Base-by-base conservation (phyloP, 30 jellyfish, hydroid and myxozoan species). In the Chironex yamaguchii region DNA sequence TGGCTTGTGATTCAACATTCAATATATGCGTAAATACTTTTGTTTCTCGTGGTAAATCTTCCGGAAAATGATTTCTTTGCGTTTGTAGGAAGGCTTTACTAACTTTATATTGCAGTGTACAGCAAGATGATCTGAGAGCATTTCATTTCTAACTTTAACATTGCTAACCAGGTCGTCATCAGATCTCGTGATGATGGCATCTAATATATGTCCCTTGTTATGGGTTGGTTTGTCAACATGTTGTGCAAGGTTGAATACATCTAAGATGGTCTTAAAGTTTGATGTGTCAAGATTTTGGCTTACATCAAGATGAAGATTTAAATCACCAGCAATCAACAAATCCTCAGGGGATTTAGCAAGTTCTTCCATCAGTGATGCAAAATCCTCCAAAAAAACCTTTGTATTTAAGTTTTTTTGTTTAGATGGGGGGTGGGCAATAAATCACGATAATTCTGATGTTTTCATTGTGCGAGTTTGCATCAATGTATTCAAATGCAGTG, bases 371-470 rank as follows among this genome's bases (percentile, higher is more conserved):
- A 36, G 49, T 49, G 42, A 14, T 71, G 35, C 42, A 71, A 71
- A 17, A 21, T 75, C 87, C 77, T 4, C 28, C 87, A 21, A 76
- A 50, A 75, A 62, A 75, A 75, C 75, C 51, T 62, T 75, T 34
- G 53, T 13, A 12, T 62, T 62, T 30, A 75, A 74, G 22, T 74
- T 62, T 29, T 75, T 74, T 17, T 49, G 13, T 23, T 25, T 33
- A 49, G 87, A 75, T 74, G 62, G 28, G 53, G 12, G 87, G 87
- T 75, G 87, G 87, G 63, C 87, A 28, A 76, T 75, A 75, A n/a
- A 50, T 76, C 12, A 48, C n/a, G n/a, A 48, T n/a, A 48, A 48
- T 48, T 9, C 62, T 12, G 12, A 48, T 9, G n/a, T n/a, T 48
- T 48, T 12, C n/a, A 9, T 12, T 9, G 12, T 12, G n/a, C 14